phyloP scores from a whole-genome alignment of 2,113 vertebrate species.

The Phaethon lepturus region DNA sequence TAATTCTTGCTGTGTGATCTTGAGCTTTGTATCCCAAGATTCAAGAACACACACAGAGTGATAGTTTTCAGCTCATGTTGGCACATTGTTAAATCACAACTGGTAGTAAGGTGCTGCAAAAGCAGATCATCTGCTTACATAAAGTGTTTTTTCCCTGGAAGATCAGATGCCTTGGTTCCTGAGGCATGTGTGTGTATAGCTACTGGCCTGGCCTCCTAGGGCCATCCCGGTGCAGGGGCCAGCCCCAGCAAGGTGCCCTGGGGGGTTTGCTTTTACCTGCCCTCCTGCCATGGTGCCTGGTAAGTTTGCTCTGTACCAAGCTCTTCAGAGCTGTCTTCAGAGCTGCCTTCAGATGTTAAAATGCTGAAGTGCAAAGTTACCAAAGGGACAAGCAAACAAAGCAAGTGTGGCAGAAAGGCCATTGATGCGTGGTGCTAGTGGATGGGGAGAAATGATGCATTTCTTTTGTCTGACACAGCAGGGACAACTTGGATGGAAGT shows the following conservation, averaged over 20 bases:
- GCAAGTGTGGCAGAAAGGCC: background rate
- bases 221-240: background rate
- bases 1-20: background rate
- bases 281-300: background rate
- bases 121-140: background rate
- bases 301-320: background rate
- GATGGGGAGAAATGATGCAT: background rate
- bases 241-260: background rate
- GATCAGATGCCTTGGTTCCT: background rate
- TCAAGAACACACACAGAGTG: background rate
- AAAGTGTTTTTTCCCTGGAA: background rate
- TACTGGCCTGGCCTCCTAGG: background rate
- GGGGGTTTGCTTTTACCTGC: background rate
- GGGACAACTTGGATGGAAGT: background rate
- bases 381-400: background rate
- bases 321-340: background rate
- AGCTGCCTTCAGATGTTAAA: background rate
- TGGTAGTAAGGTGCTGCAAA: background rate
- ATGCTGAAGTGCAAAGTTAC: background rate
- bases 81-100: background rate
- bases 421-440: background rate
- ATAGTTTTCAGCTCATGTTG: background rate
- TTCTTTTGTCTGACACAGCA: slow-evolving; percentile 33
- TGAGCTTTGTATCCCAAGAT: background rate
- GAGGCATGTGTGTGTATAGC: background rate